Percentiles rank a stretch among this genome's conserved stretches.
Conservation (phyloP, 2,797 vertebrate species). For the Taenioides sp. region DNA sequence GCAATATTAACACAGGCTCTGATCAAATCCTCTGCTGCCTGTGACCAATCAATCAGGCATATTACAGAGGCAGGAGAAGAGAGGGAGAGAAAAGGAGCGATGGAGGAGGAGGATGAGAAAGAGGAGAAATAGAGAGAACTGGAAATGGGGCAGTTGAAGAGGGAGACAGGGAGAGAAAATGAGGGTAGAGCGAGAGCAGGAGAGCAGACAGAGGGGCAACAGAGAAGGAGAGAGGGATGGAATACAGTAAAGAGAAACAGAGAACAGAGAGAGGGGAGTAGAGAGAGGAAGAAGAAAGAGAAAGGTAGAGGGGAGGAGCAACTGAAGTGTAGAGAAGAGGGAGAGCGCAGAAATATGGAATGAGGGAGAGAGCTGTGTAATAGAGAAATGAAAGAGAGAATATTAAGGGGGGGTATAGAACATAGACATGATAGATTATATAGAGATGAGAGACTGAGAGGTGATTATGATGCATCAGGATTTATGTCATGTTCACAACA, state of each 20-base stretch:
- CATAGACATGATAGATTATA: not conserved
- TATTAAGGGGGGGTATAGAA: not conserved
- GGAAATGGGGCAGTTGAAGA: no score
- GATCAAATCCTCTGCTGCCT: constrained; percentile 55
- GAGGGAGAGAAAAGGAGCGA: not conserved
- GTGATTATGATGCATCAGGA: constrained; percentile 61
- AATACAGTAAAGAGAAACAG: constrained; percentile 32
- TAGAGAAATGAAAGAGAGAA: not conserved
- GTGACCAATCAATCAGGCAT: constrained; percentile 59
- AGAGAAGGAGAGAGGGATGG: not conserved
- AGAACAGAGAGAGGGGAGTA: not conserved
- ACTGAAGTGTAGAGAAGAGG: not conserved
- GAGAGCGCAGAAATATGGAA: not conserved
- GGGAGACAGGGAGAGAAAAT: not conserved
- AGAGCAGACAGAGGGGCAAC: no score
- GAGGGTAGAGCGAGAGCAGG: not conserved
- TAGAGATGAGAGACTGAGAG: constrained; percentile 22
- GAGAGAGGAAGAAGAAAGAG: not conserved
- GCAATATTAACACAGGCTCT: constrained; percentile 51
- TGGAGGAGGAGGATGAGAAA: not conserved
- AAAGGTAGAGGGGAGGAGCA: constrained; percentile 21
- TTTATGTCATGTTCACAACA: constrained; percentile 62
- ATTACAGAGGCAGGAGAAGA: constrained; percentile 34
- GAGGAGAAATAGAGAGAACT: not conserved
- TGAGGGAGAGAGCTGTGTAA: not conserved